These are phyloP conservation scores for Alentia gelatinosa DNA, from an alignment of 2,888 invertebrate genomes.

Conservation along the genomic window DNA sequence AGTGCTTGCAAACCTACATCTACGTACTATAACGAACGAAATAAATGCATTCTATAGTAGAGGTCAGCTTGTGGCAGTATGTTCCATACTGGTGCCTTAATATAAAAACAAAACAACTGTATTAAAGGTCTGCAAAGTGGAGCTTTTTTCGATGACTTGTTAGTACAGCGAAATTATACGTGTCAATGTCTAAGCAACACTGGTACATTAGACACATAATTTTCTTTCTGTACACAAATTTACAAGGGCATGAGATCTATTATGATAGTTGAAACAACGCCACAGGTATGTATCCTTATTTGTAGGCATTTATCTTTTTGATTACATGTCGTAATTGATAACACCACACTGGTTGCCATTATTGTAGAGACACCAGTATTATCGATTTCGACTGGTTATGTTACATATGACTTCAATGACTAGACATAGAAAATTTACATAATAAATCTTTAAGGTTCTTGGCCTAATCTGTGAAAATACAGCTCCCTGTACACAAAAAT, in stretches of 20 bases:
- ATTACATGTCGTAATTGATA: background rate
- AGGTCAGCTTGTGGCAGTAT: conserved; percentile 15
- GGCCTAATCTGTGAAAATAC: background rate
- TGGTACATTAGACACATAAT: conserved; percentile 24
- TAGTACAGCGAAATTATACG: conserved; percentile 26
- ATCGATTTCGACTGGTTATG: background rate
- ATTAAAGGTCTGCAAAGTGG: background rate
- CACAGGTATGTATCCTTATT: background rate
- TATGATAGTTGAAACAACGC: background rate
- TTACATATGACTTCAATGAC: conserved; percentile 16
- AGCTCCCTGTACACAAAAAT: background rate
- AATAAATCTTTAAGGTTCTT: background rate
- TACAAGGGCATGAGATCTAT: conserved; percentile 19
- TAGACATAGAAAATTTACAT: conserved; percentile 24
- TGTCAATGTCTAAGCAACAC: conserved; percentile 30
- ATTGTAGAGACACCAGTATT: background rate
- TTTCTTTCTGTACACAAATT: conserved; percentile 12
- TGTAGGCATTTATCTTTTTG: background rate
- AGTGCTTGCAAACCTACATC: conserved; percentile 31
- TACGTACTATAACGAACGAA: background rate
- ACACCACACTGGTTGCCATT: background rate
- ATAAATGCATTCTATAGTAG: conserved; percentile 40
- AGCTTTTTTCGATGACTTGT: background rate
- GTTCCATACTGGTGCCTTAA: background rate
- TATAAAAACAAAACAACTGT: background rate